Base-by-base conservation (phyloP, 2,888 invertebrate genomes). In the Terebella lapidaria region DNA sequence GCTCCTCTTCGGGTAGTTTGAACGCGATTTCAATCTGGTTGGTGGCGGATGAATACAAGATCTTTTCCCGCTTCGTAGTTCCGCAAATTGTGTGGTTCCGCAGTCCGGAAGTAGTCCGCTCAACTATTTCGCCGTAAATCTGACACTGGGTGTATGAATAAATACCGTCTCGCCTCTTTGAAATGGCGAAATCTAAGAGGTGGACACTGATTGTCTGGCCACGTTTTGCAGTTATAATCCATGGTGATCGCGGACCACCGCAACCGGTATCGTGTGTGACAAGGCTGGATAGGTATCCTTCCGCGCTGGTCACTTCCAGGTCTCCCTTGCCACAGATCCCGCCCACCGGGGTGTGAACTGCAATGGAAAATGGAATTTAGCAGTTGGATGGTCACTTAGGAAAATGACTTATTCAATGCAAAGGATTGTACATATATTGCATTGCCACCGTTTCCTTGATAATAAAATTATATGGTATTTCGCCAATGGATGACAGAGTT, bases 181-280 rank as follows among this genome's bases (percentile, higher is more conserved):
- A 49, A 5, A 49, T 22, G 49, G 49, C 59, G 49, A 59, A 59
- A 25, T 59, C 59, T 27, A 22, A 56, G 15, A 59, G 55, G 22
- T 29, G 45, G 26, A 59, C 15, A 10, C 55, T n/a, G 27, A 59
- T 56, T 27, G 45, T 56, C 42, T 59, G 59, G 26, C 59, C 59
- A 26, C 28, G 46, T 5, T 20, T 20, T n/a, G 47, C 59, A 20
- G 24, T 26, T 45, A 59, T 29, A 22, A 55, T 28, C 59, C 59
- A 59, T n/a, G 59, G 59, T 27, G 54, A 47, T 27, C 35, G 58
- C 28, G 56, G 20, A 15, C 59, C 55, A n/a, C 59, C 59, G 29
- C 59, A 59, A 29, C 59, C 59, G 46, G 59, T 56, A 28, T 35
- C 42, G 29, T 59, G 47, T 10, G 59, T 59, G n/a, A 59, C 55